phyloP scores from a whole-genome alignment of 2,888 invertebrate genomes.

The Amblyteles armatorius region DNA sequence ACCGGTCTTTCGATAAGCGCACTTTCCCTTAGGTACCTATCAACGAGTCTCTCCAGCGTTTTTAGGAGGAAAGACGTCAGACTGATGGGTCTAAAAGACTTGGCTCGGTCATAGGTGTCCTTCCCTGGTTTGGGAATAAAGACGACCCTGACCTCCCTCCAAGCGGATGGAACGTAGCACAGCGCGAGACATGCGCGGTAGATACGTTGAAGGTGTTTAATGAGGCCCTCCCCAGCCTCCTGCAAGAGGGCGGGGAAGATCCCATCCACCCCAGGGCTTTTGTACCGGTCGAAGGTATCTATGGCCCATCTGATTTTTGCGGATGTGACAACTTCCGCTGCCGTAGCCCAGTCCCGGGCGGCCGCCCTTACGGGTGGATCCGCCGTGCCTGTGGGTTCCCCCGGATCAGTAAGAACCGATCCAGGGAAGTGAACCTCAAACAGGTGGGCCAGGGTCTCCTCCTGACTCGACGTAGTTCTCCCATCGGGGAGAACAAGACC shows the following conservation, averaged over 20 bases:
- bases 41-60: slow-evolving; percentile 71
- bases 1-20: slow-evolving; percentile 41
- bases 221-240: slow-evolving; percentile 15
- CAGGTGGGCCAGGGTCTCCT: slow-evolving; percentile 33
- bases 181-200: slow-evolving; percentile 33
- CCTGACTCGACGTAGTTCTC: not conserved
- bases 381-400: not conserved
- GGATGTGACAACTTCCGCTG: too few species aligned
- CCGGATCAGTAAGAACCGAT: not conserved
- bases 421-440: too few species aligned
- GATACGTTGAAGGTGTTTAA: not conserved
- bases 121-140: slow-evolving; percentile 68
- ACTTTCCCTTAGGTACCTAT: slow-evolving; percentile 58
- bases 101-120: slow-evolving; percentile 53
- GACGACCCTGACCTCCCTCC: slow-evolving; percentile 51
- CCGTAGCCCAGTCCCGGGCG: not conserved
- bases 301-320: too few species aligned
- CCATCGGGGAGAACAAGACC: slow-evolving; percentile 33
- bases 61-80: slow-evolving; percentile 70
- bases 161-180: slow-evolving; percentile 47
- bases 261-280: not conserved
- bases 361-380: not conserved
- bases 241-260: slow-evolving; percentile 52
- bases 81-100: slow-evolving; percentile 69
- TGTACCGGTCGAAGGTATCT: too few species aligned